Conservation (phyloP, 2,113 vertebrate species). For the Miniopterus natalensis region DNA sequence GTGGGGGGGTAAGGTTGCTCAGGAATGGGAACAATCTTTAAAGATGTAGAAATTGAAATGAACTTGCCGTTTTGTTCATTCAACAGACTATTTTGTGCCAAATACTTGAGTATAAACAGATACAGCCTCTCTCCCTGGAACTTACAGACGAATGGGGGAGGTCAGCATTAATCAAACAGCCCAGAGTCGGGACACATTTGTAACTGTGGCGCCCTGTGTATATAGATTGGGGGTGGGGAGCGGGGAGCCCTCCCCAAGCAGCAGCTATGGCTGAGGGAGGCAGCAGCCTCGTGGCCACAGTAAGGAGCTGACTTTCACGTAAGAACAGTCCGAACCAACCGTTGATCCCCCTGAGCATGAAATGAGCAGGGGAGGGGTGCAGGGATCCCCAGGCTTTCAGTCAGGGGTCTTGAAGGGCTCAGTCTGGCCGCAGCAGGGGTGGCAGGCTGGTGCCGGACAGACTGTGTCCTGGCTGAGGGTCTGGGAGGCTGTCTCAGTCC, state of each 20-base stretch:
- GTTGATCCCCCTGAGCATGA: too few species aligned
- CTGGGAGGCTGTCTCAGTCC: neutral
- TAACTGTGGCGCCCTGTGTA: neutral
- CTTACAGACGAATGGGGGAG: neutral
- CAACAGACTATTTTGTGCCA: constrained; percentile 37
- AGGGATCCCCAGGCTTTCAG: neutral
- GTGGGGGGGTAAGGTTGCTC: neutral
- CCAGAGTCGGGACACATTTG: neutral
- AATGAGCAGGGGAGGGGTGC: neutral
- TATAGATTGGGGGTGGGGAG: neutral
- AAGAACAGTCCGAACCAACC: neutral
- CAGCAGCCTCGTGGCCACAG: neutral
- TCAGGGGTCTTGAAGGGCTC: neutral
- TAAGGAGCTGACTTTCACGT: neutral
- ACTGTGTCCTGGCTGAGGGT: neutral
- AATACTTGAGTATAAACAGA: constrained; percentile 53
- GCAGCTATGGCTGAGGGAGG: neutral
- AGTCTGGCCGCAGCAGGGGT: neutral
- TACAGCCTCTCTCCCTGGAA: neutral
- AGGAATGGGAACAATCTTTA: neutral
- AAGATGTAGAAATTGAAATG: constrained; percentile 9
- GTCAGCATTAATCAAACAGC: neutral
- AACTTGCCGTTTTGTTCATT: constrained; percentile 41
- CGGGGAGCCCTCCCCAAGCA: neutral
- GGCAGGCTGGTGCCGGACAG: rapidly evolving